Conservation (phyloP, 2,113 vertebrate genomes). For the Boleophthalmus pectinirostris region DNA sequence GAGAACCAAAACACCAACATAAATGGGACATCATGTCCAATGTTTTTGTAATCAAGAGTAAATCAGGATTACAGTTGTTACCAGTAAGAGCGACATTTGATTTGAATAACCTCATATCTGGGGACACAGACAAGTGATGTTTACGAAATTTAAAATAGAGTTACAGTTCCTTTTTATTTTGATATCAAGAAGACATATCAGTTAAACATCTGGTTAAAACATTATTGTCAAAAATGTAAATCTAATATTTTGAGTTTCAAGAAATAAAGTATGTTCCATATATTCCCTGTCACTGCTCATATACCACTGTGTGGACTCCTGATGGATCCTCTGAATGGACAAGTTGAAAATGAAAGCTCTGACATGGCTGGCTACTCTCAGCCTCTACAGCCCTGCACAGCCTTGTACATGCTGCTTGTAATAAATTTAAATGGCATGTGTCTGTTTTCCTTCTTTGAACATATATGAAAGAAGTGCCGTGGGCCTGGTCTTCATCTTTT, state of each 20-base stretch:
- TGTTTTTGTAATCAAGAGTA: too few relatives aligned
- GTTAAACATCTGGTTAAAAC: not conserved
- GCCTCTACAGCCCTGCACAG: conserved; percentile 26
- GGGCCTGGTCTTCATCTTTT: conserved; percentile 42
- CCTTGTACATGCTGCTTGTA: conserved; percentile 47
- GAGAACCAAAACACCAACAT: too few relatives aligned
- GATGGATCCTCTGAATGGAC: conserved; percentile 15
- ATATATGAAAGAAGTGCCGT: conserved; percentile 48
- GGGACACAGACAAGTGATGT: too few relatives aligned
- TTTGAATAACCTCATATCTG: too few relatives aligned
- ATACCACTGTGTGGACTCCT: conserved; percentile 1
- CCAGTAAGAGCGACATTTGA: too few relatives aligned
- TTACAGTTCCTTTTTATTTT: too few relatives aligned
- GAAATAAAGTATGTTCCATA: not conserved
- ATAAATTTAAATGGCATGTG: conserved; percentile 69
- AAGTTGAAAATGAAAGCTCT: conserved; percentile 26
- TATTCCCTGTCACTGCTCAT: not conserved
- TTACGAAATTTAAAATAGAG: too few relatives aligned
- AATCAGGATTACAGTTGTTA: too few relatives aligned
- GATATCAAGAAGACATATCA: not conserved
- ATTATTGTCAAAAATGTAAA: not conserved
- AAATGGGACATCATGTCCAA: too few relatives aligned
- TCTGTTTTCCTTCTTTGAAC: conserved; percentile 56
- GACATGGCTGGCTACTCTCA: conserved; percentile 35
- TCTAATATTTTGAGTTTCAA: not conserved